Evolutionary conservation across 2,888 invertebrate species (phyloP).

Genomic region (Apotomis turbidana): DNA sequence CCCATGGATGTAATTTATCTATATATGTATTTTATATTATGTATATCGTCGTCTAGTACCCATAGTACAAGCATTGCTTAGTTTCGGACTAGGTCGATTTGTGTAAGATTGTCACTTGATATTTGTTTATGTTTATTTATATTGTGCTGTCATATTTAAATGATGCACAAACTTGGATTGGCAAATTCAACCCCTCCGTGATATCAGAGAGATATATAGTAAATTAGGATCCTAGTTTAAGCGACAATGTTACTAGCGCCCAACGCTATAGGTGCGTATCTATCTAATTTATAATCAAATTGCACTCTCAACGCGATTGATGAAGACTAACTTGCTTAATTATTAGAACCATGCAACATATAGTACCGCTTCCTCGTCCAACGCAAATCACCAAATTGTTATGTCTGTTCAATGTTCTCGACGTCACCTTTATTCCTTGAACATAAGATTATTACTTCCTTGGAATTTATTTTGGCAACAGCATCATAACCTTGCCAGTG

Average conservation of each 20-base stretch:
- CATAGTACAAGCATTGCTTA: no score
- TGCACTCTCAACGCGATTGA: neutral
- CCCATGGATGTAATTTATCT: no score
- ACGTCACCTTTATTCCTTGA: neutral
- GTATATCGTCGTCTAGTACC: no score
- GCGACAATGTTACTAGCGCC: neutral
- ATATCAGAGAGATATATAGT: no score
- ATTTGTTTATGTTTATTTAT: no score
- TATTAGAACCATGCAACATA: conserved; percentile 18
- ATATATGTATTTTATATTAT: no score
- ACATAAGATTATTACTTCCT: neutral
- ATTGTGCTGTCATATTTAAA: no score
- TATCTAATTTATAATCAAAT: conserved; percentile 3
- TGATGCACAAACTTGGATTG: no score
- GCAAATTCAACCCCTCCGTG: no score
- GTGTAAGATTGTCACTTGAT: no score
- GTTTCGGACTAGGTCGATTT: no score
- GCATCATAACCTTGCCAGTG: conserved; percentile 11
- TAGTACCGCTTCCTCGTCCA: conserved; percentile 8
- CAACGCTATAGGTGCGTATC: neutral
- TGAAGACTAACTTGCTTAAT: conserved; percentile 12
- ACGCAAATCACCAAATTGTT: neutral
- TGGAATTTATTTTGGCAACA: neutral
- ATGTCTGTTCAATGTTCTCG: neutral
- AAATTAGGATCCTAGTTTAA: neutral